These are phyloP conservation scores for Cybosia mesomella DNA, from an alignment of 2,888 invertebrate species.

Conservation along the genomic window DNA sequence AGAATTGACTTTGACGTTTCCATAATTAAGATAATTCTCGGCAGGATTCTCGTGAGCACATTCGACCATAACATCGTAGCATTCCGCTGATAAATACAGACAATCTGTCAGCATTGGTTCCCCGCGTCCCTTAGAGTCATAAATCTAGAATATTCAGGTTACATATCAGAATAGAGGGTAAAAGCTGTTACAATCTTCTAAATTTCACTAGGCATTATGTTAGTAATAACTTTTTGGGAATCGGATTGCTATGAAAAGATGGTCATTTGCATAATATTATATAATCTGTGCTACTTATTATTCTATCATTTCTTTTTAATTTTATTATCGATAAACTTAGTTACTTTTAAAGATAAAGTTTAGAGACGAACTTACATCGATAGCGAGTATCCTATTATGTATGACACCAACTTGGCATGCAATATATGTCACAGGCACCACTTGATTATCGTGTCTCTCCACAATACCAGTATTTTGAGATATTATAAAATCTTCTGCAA, in stretches of 20 bases:
- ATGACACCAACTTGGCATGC: slow-evolving; percentile 79
- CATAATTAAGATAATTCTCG: slow-evolving; percentile 83
- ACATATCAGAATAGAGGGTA: no score
- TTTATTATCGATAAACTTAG: not conserved
- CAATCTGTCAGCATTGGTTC: slow-evolving; percentile 77
- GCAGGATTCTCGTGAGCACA: slow-evolving; percentile 78
- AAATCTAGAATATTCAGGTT: slow-evolving; percentile 67
- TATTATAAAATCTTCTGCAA: slow-evolving; percentile 80
- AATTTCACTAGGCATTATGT: no score
- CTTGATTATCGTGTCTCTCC: slow-evolving; percentile 75
- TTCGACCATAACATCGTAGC: slow-evolving; percentile 87
- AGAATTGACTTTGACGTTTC: slow-evolving; percentile 86
- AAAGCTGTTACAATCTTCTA: not conserved
- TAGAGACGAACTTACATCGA: slow-evolving; percentile 73
- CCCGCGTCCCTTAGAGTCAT: slow-evolving; percentile 76
- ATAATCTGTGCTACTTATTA: no score
- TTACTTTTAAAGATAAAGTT: not conserved
- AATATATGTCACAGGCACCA: slow-evolving; percentile 81
- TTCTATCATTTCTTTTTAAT: no score
- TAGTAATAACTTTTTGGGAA: no score
- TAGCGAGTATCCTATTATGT: slow-evolving; percentile 68
- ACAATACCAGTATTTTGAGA: slow-evolving; percentile 76
- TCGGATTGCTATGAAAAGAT: no score
- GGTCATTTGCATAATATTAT: no score
- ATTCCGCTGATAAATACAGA: slow-evolving; percentile 84